These are phyloP conservation scores for Thalpophila matura DNA, from an alignment of 2,888 invertebrate species.

Conservation along the genomic window DNA sequence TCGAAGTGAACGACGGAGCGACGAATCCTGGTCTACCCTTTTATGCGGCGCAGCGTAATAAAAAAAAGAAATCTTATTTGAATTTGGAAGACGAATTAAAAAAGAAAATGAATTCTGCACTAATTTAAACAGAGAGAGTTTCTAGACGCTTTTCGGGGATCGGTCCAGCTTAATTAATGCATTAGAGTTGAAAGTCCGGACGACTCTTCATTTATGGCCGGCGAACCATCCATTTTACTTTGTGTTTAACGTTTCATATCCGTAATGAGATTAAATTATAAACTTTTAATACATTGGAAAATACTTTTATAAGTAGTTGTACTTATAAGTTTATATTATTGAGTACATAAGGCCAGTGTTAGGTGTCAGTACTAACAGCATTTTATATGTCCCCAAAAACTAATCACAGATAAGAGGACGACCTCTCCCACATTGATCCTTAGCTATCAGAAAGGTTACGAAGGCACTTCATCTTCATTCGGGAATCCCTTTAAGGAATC, in stretches of 20 bases:
- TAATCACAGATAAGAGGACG: conserved; percentile 84
- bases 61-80: conserved; percentile 89
- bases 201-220: conserved; percentile 62
- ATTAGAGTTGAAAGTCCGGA: conserved; percentile 79
- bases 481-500: conserved; percentile 89
- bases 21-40: conserved; percentile 86
- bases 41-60: conserved; percentile 83
- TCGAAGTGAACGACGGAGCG: conserved; percentile 79
- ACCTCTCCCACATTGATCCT: conserved; percentile 81
- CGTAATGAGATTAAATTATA: conserved; percentile 45
- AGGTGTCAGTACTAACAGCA: conserved; percentile 66
- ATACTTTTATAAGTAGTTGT: neutral
- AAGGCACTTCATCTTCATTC: conserved; percentile 88
- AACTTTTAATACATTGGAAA: conserved; percentile 18
- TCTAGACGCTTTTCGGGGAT: conserved; percentile 85
- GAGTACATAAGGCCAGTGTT: conserved; percentile 14
- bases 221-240: conserved; percentile 56
- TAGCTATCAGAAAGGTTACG: conserved; percentile 84
- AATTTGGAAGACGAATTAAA: conserved; percentile 89
- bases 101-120: conserved; percentile 89
- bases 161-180: conserved; percentile 86
- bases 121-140: conserved; percentile 87
- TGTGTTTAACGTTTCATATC: conserved; percentile 55
- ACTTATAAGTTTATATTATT: conserved; percentile 11
- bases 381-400: conserved; percentile 80